phyloP scores from a whole-genome alignment of 2,113 vertebrate genomes.

The Vulpes vulpes region DNA sequence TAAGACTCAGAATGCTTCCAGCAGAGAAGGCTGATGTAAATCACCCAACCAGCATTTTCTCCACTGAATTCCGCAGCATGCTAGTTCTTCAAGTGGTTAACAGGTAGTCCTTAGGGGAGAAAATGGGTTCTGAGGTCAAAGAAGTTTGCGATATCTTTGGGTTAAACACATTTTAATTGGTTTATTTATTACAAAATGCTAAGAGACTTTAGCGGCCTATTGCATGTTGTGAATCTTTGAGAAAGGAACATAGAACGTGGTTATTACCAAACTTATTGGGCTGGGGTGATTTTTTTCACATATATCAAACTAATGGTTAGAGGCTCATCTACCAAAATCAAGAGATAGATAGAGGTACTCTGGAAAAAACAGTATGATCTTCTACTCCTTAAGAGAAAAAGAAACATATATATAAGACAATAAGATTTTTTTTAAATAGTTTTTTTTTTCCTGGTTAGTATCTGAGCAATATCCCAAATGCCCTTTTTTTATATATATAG shows the following conservation, averaged over 20 bases:
- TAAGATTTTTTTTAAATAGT: not conserved
- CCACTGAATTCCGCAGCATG: not conserved
- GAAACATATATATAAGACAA: not conserved
- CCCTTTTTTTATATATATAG: not conserved
- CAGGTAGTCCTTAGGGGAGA: not conserved
- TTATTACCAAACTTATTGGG: not conserved
- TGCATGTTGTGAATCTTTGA: not conserved
- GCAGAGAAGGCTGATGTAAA: not conserved
- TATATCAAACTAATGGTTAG: constrained; percentile 8
- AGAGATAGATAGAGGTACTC: not conserved
- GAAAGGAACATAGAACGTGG: not conserved
- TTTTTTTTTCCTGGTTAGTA: constrained; percentile 3
- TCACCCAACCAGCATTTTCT: not conserved
- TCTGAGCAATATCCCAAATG: constrained; percentile 15
- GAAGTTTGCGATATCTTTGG: not conserved
- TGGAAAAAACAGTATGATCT: constrained; percentile 20
- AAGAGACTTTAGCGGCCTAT: not conserved
- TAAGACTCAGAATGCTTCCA: not conserved
- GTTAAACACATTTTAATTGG: constrained; percentile 23
- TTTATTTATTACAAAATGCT: not conserved
- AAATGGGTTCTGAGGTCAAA: not conserved
- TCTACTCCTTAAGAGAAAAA: constrained; percentile 35
- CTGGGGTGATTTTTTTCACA: not conserved
- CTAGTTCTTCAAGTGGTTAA: not conserved
- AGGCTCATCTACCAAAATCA: constrained; percentile 4